Evolutionary conservation across 35 echinoderm and acorn worm genomes (phyloP), one percentile per base, ranked within the genome.

Genomic region (Stichopus chloronotus): DNA sequence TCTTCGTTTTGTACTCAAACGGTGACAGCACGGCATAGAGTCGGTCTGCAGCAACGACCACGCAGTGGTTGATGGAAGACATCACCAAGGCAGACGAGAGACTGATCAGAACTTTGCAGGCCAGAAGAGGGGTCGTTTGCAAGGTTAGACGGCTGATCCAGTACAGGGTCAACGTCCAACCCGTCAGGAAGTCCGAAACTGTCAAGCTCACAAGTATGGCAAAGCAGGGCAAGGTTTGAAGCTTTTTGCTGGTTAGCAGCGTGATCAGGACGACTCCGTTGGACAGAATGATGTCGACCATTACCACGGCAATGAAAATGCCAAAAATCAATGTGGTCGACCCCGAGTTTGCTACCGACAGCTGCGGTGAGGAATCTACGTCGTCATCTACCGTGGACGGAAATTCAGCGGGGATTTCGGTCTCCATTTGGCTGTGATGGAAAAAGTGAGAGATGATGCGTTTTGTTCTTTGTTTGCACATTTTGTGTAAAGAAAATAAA

Each of bases 21-120:
- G 80, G 80, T n/a, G 11, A 83, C 11, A 83, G 13, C 7, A 83
- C 80, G 8, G 80, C 80, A 12, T 83, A 83, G 55, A 83, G 80
- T n/a, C 80, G 25, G 25, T 83, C 80, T 55, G 80, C 52, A 3
- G 80, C 52, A 16, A 83, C 11, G 14, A 83, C 80, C 16, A 55
- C 14, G 17, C 43, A 52, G 55, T 83, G 80, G 52, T 83, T 83
- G 80, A 83, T 53, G 9, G 80, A 83, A 17, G 10, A 52, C 6
- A 83, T 11, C 9, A 83, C 53, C 10, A n/a, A 16, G n/a, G 80
- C 80, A n/a, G 80, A 83, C 7, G 30, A 83, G 8, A 56, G 0
- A 4, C 9, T 55, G 7, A 83, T 83, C 7, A 55, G 9, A 52
- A 83, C n/a, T 43, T 83, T 24, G 55, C 80, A 83, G 8, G 80